Conservation (phyloP, 2,797 vertebrate genomes). For the Microcaecilia unicolor region DNA sequence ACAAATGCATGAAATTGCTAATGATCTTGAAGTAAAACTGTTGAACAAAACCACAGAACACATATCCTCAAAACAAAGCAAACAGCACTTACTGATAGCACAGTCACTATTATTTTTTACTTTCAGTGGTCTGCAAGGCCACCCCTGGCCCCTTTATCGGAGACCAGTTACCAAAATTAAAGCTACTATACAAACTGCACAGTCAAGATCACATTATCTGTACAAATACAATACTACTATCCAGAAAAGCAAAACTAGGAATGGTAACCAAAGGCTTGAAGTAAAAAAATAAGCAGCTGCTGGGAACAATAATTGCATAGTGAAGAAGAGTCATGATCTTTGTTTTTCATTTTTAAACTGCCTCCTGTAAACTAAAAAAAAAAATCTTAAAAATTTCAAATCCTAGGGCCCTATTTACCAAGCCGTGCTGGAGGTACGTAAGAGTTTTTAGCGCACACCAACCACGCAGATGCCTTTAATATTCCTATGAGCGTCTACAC, state of each 20-base stretch:
- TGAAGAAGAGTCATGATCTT: background rate
- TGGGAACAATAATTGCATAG: background rate
- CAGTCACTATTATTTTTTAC: constrained; percentile 16
- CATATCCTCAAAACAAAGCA: too few relatives aligned
- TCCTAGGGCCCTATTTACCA: too few relatives aligned
- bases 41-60: background rate
- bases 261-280: constrained; percentile 16
- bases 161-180: constrained; percentile 19
- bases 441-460: too few relatives aligned
- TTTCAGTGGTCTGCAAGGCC: background rate
- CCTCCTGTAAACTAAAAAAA: too few relatives aligned
- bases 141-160: constrained; percentile 30
- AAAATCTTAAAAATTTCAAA: too few relatives aligned
- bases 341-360: too few relatives aligned
- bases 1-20: too few relatives aligned
- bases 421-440: too few relatives aligned
- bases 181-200: constrained; percentile 26
- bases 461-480: too few relatives aligned
- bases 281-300: constrained; percentile 29
- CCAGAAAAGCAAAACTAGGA: constrained; percentile 19
- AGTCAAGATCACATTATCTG: constrained; percentile 45
- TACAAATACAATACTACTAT: constrained; percentile 25
- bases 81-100: constrained; percentile 18
- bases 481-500: too few relatives aligned
- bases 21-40: background rate